Base-by-base conservation (phyloP, 2,113 vertebrate species). In the Chauna torquata region DNA sequence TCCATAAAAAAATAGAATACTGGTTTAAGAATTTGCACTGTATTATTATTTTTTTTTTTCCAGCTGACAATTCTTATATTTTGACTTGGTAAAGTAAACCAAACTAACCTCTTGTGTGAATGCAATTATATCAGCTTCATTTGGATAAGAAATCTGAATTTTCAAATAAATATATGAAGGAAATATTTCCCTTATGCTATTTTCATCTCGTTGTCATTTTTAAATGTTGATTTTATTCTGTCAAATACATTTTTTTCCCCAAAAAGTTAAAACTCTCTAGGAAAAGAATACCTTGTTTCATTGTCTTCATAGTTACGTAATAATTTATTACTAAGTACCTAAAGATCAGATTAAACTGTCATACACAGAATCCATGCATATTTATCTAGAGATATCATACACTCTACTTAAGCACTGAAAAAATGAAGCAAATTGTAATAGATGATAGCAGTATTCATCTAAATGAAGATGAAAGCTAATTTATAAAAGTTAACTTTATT, bases 401-500 rank as follows among this genome's bases (percentile, higher is more conserved):
- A 54, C 59, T 23, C 52, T 59, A 70, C 83, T 49, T 15, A 81
- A 81, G 75, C 62, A 80, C 28, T 28, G 19, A 93, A 14, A 54
- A 86, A 94, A 80, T 90, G 84, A 81, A 75, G 58, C 62, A 64
- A 36, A 50, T 24, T 6, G 7, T 96, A 85, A 95, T 84, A 52
- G 52, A 84, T 95, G 71, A 9, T 27, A 64, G n/a, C 82, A 92
- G 47, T 84, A 44, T 95, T 70, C 47, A 79, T 95, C 50, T 92
- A 72, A 94, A 94, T 92, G 50, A 90, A 40, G 68, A 64, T 92
- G 57, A n/a, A 27, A 83, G 23, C 38, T 96, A 90, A 90, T 92
- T 93, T 97, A 82, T 34, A 91, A 92, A 95, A 91, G 47, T 27
- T 88, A 61, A 86, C 92, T 95, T 95, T 94, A 88, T 94, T 88